Conservation (phyloP, 2,888 invertebrate species). For the Antheraea yamamai region DNA sequence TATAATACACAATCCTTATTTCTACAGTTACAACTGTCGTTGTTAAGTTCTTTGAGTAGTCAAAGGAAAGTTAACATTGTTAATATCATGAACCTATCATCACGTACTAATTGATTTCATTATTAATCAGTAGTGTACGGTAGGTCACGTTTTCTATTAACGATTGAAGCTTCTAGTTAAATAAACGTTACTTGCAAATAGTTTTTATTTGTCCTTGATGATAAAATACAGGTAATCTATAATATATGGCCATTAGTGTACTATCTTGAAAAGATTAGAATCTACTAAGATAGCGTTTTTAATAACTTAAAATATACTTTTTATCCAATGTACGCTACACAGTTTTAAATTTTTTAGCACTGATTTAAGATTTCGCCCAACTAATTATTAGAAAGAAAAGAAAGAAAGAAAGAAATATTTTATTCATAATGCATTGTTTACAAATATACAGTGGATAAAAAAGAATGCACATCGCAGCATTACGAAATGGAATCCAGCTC, state of each 20-base stretch:
- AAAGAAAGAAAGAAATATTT: no score
- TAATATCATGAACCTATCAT: no score
- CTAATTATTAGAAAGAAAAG: no score
- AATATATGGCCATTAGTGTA: not conserved
- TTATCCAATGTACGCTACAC: not conserved
- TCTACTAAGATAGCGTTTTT: not conserved
- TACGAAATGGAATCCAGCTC: no score
- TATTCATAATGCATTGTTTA: no score
- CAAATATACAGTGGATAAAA: no score
- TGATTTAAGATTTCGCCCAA: constrained; percentile 33
- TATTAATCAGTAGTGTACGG: not conserved
- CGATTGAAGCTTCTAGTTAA: not conserved
- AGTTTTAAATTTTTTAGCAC: constrained; percentile 12
- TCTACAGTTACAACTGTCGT: not conserved
- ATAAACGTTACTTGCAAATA: not conserved
- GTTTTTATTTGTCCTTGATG: not conserved
- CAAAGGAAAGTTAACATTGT: not conserved
- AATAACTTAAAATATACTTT: no score
- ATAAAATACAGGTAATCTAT: not conserved
- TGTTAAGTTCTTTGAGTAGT: not conserved
- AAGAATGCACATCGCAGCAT: no score
- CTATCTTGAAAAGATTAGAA: not conserved
- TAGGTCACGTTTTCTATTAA: not conserved
- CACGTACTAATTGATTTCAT: not conserved
- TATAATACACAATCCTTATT: no score